Evolutionary conservation across 1,140 invertebrate species (phyloP).

Genomic region (Pinna nobilis): DNA sequence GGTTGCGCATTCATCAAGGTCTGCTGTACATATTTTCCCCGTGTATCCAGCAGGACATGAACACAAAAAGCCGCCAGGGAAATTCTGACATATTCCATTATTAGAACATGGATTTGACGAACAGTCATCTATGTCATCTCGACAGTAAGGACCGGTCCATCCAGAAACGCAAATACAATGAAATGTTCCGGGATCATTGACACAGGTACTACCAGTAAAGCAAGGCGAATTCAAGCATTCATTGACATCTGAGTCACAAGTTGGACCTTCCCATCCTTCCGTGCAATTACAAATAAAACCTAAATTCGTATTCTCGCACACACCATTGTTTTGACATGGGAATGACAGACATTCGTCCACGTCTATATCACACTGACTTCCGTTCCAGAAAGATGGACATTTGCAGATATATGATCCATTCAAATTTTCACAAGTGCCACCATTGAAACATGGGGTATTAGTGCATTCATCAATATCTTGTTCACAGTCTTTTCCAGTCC

Average conservation of each 20-base stretch:
- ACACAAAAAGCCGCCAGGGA: neutral
- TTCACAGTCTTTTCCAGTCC: slow-evolving; percentile 31
- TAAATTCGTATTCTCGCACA: slow-evolving; percentile 16
- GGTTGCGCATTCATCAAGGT: slow-evolving; percentile 34
- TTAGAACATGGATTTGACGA: neutral
- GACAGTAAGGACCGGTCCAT: slow-evolving; percentile 33
- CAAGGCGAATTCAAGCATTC: slow-evolving; percentile 35
- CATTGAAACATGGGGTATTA: neutral
- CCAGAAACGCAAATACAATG: slow-evolving; percentile 21
- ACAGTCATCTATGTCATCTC: slow-evolving; percentile 16
- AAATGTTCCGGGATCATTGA: slow-evolving; percentile 22
- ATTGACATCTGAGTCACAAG: slow-evolving; percentile 25
- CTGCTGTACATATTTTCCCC: neutral
- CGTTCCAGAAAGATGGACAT: neutral
- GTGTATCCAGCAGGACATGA: neutral
- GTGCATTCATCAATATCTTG: too few species aligned
- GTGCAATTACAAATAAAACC: slow-evolving; percentile 27
- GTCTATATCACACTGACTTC: slow-evolving; percentile 9
- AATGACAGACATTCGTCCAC: slow-evolving; percentile 23
- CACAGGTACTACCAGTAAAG: slow-evolving; percentile 24
- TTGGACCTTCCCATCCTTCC: slow-evolving; percentile 2
- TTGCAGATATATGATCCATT: neutral
- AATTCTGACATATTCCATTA: slow-evolving; percentile 1
- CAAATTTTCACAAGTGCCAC: neutral
- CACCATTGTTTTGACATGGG: slow-evolving; percentile 15